Evolutionary conservation across 2,113 vertebrate species (phyloP).

Genomic region (Calonectris borealis): DNA sequence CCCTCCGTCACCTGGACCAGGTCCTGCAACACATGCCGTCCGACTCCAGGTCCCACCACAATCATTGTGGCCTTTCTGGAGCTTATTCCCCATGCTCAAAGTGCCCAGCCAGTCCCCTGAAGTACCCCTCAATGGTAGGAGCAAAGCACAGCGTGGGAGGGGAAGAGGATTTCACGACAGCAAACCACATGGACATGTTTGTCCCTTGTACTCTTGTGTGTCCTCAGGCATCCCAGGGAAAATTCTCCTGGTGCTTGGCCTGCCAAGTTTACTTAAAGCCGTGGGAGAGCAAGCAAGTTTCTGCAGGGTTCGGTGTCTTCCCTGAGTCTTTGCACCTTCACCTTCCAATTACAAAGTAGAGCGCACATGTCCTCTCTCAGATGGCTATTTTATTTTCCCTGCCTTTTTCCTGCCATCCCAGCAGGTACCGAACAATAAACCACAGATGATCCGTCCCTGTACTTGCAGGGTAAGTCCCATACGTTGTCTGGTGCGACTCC

Average conservation of each 20-base stretch:
- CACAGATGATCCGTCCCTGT: background rate
- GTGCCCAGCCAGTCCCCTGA: background rate
- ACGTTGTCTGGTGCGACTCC: rapidly evolving
- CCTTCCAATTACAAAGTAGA: background rate
- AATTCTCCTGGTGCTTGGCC: background rate
- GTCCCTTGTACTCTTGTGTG: background rate
- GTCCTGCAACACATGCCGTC: background rate
- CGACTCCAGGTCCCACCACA: background rate
- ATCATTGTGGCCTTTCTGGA: background rate
- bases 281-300: background rate
- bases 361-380: rapidly evolving
- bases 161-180: background rate
- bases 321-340: background rate
- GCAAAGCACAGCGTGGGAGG: background rate
- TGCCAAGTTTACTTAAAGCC: background rate
- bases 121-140: background rate
- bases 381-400: background rate
- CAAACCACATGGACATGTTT: background rate
- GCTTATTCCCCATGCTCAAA: background rate
- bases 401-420: background rate
- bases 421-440: background rate
- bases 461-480: background rate
- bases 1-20: background rate
- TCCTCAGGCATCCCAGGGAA: background rate
- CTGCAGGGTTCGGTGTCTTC: background rate